Conservation (phyloP, 2,113 vertebrate genomes). For the Sorex araneus region DNA sequence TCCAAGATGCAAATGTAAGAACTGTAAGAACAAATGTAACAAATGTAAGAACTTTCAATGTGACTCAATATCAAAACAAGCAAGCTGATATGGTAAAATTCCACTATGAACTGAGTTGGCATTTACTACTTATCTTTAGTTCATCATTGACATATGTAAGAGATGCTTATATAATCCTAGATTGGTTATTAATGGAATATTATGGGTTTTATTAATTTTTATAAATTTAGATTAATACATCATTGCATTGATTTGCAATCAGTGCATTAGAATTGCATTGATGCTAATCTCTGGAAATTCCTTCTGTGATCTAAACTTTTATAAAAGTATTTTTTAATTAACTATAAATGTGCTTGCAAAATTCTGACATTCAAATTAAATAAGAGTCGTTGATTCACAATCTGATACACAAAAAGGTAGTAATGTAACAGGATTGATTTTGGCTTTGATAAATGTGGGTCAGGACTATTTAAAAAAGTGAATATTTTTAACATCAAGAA, state of each 20-base stretch:
- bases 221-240: not conserved
- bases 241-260: not conserved
- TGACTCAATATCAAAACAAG: not conserved
- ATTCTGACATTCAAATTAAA: not conserved
- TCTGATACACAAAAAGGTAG: not conserved
- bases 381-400: not conserved
- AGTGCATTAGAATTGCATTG: not conserved
- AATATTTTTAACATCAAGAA: not conserved
- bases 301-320: not conserved
- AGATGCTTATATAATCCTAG: not conserved
- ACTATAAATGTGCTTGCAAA: not conserved
- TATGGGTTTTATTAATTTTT: not conserved
- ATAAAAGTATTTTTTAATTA: conserved; percentile 11
- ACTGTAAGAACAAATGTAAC: not conserved
- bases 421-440: not conserved
- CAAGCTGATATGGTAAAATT: not conserved
- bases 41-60: not conserved
- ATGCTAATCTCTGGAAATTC: not conserved
- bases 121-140: not conserved
- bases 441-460: not conserved
- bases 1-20: not conserved
- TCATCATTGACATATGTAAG: not conserved
- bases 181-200: not conserved
- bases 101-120: not conserved
- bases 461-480: not conserved